phyloP scores from a whole-genome alignment of 2,797 vertebrate genomes.

The Poeciliopsis paucimaculata region DNA sequence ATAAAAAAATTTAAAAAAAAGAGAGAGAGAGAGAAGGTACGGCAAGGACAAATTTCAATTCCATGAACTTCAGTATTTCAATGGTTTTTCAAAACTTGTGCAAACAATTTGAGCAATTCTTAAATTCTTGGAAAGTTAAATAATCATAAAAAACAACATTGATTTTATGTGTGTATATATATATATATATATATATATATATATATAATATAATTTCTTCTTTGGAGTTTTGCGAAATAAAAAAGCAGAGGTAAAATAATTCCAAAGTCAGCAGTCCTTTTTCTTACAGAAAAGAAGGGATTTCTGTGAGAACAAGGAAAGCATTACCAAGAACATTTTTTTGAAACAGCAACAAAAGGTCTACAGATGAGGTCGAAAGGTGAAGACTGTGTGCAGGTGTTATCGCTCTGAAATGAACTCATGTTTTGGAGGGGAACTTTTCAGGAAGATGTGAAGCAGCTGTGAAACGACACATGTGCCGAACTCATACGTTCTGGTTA shows the following conservation, averaged over 20 bases:
- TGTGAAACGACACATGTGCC: background rate
- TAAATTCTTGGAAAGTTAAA: background rate
- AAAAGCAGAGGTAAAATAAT: background rate
- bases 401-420: background rate
- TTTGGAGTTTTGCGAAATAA: background rate
- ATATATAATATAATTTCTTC: background rate
- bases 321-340: background rate
- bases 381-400: background rate
- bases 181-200: too few relatives aligned
- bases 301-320: background rate
- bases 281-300: background rate
- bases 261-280: background rate
- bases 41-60: background rate
- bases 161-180: too few relatives aligned
- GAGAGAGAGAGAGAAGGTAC: background rate
- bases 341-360: background rate
- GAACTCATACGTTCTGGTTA: background rate
- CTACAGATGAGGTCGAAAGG: background rate
- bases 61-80: background rate
- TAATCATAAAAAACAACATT: background rate
- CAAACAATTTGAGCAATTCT: background rate
- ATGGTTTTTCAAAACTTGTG: background rate
- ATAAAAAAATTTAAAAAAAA: background rate
- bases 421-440: background rate
- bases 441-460: background rate